These are phyloP conservation scores for Lithosia quadra DNA, from an alignment of 2,888 invertebrate species.

Conservation along the genomic window DNA sequence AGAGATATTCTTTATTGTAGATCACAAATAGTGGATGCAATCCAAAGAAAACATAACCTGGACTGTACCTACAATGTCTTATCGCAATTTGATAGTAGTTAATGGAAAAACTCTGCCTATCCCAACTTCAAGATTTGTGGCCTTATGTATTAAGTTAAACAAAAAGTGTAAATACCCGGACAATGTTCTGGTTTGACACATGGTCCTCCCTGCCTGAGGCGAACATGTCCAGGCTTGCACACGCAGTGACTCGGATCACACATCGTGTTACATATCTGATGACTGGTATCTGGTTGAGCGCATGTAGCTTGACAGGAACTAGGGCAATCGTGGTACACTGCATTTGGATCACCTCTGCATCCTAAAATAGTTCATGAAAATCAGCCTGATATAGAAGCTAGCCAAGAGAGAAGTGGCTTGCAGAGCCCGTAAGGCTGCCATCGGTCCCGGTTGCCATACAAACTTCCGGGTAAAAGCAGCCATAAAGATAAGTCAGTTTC, in stretches of 20 bases:
- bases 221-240: slow-evolving; percentile 9
- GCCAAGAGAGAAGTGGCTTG: too few species aligned
- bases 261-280: not conserved
- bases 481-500: too few species aligned
- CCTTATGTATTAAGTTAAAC: not conserved
- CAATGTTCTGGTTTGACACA: slow-evolving; percentile 5
- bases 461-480: too few species aligned
- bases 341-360: slow-evolving; percentile 14
- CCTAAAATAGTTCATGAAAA: not conserved
- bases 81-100: too few species aligned
- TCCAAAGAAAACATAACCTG: too few species aligned
- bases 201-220: not conserved
- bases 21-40: too few species aligned
- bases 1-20: too few species aligned
- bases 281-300: slow-evolving; percentile 1
- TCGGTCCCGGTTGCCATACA: too few species aligned
- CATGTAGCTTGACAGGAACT: slow-evolving; percentile 12
- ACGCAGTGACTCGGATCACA: slow-evolving; percentile 2
- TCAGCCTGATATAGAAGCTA: not conserved
- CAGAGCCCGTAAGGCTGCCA: not conserved
- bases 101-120: too few species aligned
- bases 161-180: not conserved
- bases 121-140: too few species aligned
- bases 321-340: not conserved
- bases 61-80: too few species aligned